phyloP scores from a whole-genome alignment of 2,113 vertebrate species.

The Cepphus grylle region DNA sequence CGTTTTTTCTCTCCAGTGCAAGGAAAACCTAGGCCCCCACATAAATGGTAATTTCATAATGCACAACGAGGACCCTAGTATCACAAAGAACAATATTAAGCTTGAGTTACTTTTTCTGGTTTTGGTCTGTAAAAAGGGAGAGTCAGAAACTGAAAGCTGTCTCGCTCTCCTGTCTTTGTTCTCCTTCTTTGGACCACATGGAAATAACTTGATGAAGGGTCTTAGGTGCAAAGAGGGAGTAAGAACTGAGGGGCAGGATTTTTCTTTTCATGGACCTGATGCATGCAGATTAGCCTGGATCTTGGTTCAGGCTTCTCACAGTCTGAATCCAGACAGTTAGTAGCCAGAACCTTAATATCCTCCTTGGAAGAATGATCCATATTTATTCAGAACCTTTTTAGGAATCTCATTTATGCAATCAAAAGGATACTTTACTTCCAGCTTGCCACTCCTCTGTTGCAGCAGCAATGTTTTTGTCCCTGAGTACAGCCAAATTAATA shows the following conservation, averaged over 20 bases:
- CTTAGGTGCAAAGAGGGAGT: neutral
- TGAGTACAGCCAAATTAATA: slow-evolving; percentile 52
- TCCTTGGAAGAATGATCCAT: neutral
- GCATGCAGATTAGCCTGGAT: neutral
- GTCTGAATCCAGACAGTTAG: neutral
- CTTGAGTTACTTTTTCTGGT: neutral
- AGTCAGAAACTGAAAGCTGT: neutral
- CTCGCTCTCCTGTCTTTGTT: neutral
- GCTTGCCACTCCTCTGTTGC: neutral
- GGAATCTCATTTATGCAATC: neutral
- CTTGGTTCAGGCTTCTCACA: neutral
- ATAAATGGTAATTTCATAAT: neutral
- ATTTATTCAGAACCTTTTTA: neutral
- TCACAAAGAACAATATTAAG: neutral
- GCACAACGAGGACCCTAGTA: neutral
- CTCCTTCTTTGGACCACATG: neutral
- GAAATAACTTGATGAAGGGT: neutral
- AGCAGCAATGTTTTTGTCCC: slow-evolving; percentile 22
- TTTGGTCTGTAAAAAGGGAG: neutral
- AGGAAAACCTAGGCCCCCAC: neutral
- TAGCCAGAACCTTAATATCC: neutral
- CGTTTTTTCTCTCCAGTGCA: neutral
- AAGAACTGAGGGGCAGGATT: neutral
- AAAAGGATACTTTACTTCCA: neutral
- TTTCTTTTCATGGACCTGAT: neutral